phyloP scores from a whole-genome alignment of 2,797 vertebrate genomes.

The Anas capensis region DNA sequence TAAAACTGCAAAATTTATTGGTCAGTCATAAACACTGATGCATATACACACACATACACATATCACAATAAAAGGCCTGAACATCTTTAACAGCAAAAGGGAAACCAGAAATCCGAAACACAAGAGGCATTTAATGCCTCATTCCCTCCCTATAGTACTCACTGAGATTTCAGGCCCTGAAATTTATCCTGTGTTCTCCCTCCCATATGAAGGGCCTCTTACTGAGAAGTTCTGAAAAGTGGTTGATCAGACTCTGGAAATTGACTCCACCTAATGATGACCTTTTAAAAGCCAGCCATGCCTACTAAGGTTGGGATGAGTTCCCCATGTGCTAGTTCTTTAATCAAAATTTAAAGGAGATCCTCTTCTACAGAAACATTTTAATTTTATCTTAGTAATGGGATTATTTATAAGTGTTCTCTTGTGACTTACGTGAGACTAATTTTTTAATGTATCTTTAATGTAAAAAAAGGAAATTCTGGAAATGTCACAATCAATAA shows the following conservation, averaged over 20 bases:
- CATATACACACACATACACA: neutral
- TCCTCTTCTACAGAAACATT: neutral
- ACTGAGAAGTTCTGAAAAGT: neutral
- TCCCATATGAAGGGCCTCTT: neutral
- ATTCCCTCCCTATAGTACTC: neutral
- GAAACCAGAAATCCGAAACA: neutral
- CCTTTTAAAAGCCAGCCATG: neutral
- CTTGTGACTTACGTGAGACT: neutral
- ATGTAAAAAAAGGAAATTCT: neutral
- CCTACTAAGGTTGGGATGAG: rapidly evolving
- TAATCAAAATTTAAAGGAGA: neutral
- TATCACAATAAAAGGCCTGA: neutral
- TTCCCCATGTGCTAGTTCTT: neutral
- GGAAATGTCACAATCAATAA: neutral
- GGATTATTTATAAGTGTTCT: neutral
- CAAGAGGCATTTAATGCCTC: neutral
- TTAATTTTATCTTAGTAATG: neutral
- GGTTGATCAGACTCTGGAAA: neutral
- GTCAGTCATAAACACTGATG: neutral
- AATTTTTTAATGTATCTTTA: neutral
- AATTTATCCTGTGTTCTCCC: neutral
- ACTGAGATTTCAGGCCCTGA: neutral
- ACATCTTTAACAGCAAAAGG: neutral
- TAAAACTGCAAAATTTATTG: neutral
- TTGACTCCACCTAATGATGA: neutral